Percentiles rank a stretch among this genome's conserved stretches.
Conservation (phyloP, 2,113 vertebrate species). For the Pteruthius melanotis region DNA sequence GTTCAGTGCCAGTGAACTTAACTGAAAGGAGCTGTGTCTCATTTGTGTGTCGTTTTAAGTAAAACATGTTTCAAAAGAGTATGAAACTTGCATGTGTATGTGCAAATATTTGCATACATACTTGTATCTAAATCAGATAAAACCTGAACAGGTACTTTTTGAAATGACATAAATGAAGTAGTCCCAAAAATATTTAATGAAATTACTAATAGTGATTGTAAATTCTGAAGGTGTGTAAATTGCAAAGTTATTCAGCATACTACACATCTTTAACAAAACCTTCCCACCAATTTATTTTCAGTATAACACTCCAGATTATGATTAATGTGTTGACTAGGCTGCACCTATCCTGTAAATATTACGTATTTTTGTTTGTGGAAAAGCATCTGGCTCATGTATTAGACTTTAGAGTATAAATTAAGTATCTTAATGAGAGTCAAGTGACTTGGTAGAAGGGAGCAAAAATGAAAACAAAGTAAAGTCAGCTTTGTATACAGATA, state of each 20-base stretch:
- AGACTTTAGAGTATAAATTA: background rate
- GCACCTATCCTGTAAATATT: background rate
- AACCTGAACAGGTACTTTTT: background rate
- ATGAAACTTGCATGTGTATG: background rate
- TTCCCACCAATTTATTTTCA: background rate
- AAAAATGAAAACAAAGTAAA: background rate
- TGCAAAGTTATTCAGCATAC: background rate
- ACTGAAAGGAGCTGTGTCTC: background rate
- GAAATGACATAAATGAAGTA: background rate
- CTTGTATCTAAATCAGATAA: background rate
- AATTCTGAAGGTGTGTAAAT: background rate
- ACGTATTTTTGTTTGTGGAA: background rate
- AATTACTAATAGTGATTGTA: background rate
- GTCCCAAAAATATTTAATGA: background rate
- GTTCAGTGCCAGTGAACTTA: background rate
- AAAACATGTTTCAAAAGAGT: background rate
- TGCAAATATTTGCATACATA: background rate
- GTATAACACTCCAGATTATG: background rate
- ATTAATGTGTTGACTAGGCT: background rate
- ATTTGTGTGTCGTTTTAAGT: background rate
- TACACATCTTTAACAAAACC: background rate
- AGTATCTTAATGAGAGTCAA: background rate
- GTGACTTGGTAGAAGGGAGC: background rate
- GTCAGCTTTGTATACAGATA: background rate
- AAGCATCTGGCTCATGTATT: background rate